A percentile compares a stretch with the other conserved stretches of the same genome.
These are phyloP conservation scores for Micromussa lordhowensis DNA, from an alignment of 92 coral and sea anemone genomes.

Conservation along the genomic window DNA sequence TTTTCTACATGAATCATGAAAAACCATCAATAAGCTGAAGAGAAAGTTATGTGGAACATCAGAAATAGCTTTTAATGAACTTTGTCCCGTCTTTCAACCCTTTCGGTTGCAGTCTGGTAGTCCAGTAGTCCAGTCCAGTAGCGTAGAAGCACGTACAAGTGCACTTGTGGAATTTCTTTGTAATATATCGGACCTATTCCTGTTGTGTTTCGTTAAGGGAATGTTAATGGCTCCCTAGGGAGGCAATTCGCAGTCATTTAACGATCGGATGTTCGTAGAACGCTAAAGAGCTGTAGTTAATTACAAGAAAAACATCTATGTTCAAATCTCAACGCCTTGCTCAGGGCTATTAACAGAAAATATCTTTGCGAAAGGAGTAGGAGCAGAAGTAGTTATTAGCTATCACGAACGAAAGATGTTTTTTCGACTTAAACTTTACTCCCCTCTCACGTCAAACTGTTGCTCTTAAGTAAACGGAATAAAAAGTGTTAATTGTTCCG, in stretches of 20 bases:
- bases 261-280: not conserved
- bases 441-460: not conserved
- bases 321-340: not conserved
- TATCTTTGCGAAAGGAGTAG: not conserved
- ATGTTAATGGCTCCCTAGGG: constrained; percentile 22
- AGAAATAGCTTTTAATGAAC: too few relatives aligned
- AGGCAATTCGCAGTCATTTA: constrained; percentile 3
- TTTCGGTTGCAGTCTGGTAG: too few relatives aligned
- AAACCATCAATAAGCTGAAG: not conserved
- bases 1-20: not conserved
- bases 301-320: not conserved
- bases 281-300: not conserved
- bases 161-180: not conserved
- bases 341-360: not conserved
- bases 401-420: not conserved
- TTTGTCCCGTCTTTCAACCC: too few relatives aligned
- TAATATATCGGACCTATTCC: not conserved
- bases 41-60: too few relatives aligned
- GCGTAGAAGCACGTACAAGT: not conserved
- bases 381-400: not conserved
- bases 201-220: constrained; percentile 2
- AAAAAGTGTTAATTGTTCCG: constrained; percentile 1
- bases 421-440: not conserved
- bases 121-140: not conserved
- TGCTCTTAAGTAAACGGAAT: not conserved